Evolutionary conservation across 2,113 vertebrate genomes (phyloP), one percentile per base, ranked within the genome.

Genomic region (Megaceryle torquata): DNA sequence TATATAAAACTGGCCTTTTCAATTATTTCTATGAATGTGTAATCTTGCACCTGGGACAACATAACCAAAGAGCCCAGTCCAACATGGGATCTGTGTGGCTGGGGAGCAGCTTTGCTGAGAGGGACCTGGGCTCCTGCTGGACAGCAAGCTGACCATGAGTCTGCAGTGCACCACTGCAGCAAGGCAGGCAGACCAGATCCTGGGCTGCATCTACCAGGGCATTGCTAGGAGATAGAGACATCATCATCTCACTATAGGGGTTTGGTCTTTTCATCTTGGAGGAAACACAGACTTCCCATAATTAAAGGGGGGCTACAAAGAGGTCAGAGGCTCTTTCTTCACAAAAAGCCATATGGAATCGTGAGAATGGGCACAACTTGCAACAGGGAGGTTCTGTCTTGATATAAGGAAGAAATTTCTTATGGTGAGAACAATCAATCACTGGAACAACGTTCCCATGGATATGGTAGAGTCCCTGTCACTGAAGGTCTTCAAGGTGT

Each of bases 201-300:
- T 43, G 7, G 1, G 5, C 29, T 69, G 14, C 7, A 26, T 43
- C 22, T 9, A 5, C 15, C 14, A 4, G 14, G 10, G 1, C 41
- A 6, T 31, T 31, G 15, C 5, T 51, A n/a, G 22, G 29, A 48
- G 31, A 9, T 1, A 25, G 31, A 48, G 24, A 43, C 0, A 0
- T 25, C 13, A 3, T 33, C 33, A 43, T 39, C 15, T 10, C 7
- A 7, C 7, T 72, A 5, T 3, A 28, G 4, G 5, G 2, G 5
- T 22, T 35, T 39, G 9, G 12, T 72, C 15, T 56, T 70, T 76
- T 53, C 14, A 65, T 16, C 26, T 50, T 65, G 9, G 10, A 46
- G 54, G 63, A 86, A 4, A 57, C 17, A 18, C 5, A 21, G 15
- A 56, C 78, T 87, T 81, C 29, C 16, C 8, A 3, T 57, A 29